Percentiles rank a stretch among this genome's conserved stretches.
These are phyloP conservation scores for Epistrophe grossulariae DNA, from an alignment of 2,888 invertebrate species.

Conservation along the genomic window DNA sequence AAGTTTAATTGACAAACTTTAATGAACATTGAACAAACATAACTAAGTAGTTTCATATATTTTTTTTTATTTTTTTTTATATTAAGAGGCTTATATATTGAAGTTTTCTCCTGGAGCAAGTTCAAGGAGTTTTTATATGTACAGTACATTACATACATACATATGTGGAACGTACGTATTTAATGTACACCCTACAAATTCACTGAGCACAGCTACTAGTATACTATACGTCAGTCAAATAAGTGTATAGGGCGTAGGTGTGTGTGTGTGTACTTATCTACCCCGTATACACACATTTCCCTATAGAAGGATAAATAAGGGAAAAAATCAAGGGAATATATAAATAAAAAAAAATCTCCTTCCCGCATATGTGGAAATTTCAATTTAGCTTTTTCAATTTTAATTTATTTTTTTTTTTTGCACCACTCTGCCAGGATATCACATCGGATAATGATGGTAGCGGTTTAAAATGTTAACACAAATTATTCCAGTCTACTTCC, in stretches of 20 bases:
- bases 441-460: slow-evolving; percentile 47
- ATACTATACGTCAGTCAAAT: neutral
- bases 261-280: neutral
- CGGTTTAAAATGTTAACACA: slow-evolving; percentile 39
- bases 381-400: slow-evolving; percentile 46
- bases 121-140: slow-evolving; percentile 20
- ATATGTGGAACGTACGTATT: no score
- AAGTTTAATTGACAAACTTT: slow-evolving; percentile 63
- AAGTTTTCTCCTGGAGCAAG: slow-evolving; percentile 25
- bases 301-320: slow-evolving; percentile 25
- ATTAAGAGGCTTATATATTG: slow-evolving; percentile 24
- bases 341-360: neutral
- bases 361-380: slow-evolving; percentile 30
- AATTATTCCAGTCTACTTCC: slow-evolving; percentile 49
- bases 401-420: neutral
- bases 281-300: slow-evolving; percentile 11
- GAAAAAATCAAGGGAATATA: slow-evolving; percentile 13
- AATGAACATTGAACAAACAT: slow-evolving; percentile 35
- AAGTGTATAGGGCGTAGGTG: neutral
- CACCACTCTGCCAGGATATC: slow-evolving; percentile 23
- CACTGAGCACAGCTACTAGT: slow-evolving; percentile 3
- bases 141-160: neutral
- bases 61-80: neutral
- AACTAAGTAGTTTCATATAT: slow-evolving; percentile 5
- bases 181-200: neutral